phyloP scores from a whole-genome alignment of 2,888 invertebrate genomes.

The Neelides folsomi region DNA sequence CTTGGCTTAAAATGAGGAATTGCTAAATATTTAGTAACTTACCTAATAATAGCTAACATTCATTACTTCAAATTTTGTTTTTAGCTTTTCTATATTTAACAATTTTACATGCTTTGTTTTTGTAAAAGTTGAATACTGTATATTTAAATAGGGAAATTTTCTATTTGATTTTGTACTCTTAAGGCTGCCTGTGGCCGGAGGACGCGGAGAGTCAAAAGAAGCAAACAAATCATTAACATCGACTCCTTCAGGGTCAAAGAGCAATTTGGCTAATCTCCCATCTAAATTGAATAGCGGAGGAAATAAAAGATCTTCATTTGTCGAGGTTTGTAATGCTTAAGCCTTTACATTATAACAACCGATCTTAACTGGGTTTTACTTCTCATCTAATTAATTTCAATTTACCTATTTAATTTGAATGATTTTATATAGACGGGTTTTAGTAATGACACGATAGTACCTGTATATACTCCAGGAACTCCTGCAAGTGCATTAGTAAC shows the following conservation, averaged over 20 bases:
- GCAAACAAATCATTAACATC: conserved; percentile 27
- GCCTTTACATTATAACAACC: not conserved
- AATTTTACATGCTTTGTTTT: no score
- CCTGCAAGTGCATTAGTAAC: conserved; percentile 33
- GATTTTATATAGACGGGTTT: conserved; percentile 58
- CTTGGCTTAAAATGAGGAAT: no score
- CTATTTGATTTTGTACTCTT: no score
- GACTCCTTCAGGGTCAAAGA: conserved; percentile 31
- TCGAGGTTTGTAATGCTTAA: conserved; percentile 51
- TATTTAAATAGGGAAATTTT: no score
- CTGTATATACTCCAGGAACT: conserved; percentile 68
- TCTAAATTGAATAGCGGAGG: conserved; percentile 15
- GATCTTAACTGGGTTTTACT: no score
- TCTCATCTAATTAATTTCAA: conserved; percentile 1
- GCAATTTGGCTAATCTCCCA: conserved; percentile 20
- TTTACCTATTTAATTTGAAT: conserved; percentile 23
- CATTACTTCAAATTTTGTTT: no score
- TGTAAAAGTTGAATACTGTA: no score
- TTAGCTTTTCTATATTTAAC: no score
- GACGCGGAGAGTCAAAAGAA: conserved; percentile 14
- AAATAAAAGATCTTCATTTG: conserved; percentile 62
- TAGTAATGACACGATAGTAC: conserved; percentile 66
- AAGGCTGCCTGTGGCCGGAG: conserved; percentile 33
- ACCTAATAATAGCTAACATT: no score
- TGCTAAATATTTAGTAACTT: no score